Percentiles rank a stretch among this genome's conserved stretches.
phyloP scores from a whole-genome alignment of 1,140 invertebrate species.

The Notospermus geniculatus region DNA sequence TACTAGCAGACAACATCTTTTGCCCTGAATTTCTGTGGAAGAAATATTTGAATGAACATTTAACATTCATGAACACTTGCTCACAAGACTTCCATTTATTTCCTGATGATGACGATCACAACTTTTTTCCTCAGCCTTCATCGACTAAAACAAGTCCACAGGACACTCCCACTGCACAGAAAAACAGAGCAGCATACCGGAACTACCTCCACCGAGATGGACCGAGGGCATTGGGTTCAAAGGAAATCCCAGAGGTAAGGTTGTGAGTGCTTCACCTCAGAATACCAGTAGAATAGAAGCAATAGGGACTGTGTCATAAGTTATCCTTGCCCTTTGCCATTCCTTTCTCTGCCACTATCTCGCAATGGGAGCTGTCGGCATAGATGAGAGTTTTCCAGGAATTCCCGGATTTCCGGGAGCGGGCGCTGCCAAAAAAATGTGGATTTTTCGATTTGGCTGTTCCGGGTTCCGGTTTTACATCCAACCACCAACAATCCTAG shows the following conservation, averaged over 20 bases:
- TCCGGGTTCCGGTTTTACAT: neutral
- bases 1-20: too few relatives aligned
- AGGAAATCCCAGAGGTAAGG: slow-evolving; percentile 75
- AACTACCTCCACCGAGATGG: slow-evolving; percentile 72
- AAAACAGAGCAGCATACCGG: slow-evolving; percentile 65
- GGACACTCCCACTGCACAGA: slow-evolving; percentile 18
- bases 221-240: slow-evolving; percentile 75
- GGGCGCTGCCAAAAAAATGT: too few relatives aligned
- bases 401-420: too few relatives aligned
- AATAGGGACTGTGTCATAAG: neutral
- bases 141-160: slow-evolving; percentile 22
- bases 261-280: neutral
- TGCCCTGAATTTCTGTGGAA: too few relatives aligned
- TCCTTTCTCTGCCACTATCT: neutral
- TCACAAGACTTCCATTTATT: too few relatives aligned
- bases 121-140: neutral
- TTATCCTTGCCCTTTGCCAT: neutral
- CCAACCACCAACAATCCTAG: too few relatives aligned
- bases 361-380: neutral
- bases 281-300: neutral
- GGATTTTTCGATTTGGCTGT: neutral
- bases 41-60: too few relatives aligned
- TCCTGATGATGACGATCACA: neutral
- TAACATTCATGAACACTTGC: too few relatives aligned
- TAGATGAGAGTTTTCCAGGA: too few relatives aligned